A percentile compares a stretch with the other conserved stretches of the same genome.
Conservation (phyloP, 2,888 invertebrate species). For the Nephrocerus scutellatus region DNA sequence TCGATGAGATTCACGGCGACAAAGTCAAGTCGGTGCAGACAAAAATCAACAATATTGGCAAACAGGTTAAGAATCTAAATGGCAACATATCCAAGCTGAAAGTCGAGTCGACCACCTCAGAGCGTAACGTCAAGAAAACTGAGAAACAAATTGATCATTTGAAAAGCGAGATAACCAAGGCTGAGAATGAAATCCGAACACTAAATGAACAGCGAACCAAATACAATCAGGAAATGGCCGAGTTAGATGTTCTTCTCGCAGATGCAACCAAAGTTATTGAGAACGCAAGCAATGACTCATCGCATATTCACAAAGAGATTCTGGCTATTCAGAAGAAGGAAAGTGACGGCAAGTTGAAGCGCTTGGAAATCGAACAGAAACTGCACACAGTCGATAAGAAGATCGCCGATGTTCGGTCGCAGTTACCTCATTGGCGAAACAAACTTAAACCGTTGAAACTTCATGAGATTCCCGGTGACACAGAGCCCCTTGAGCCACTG, state of each 20-base stretch:
- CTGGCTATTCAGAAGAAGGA: constrained; percentile 56
- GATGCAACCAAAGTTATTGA: constrained; percentile 54
- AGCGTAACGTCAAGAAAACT: constrained; percentile 69
- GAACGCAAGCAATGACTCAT: constrained; percentile 53
- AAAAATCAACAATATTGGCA: constrained; percentile 59
- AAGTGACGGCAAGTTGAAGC: constrained; percentile 60
- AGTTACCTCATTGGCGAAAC: constrained; percentile 53
- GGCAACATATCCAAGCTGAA: constrained; percentile 60
- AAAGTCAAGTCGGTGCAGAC: constrained; percentile 66
- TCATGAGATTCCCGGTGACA: constrained; percentile 55
- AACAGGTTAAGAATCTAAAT: constrained; percentile 65
- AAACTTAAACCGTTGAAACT: constrained; percentile 54
- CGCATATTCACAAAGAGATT: constrained; percentile 59
- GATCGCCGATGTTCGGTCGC: constrained; percentile 52
- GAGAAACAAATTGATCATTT: constrained; percentile 68
- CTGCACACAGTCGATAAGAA: constrained; percentile 55
- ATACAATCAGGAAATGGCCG: constrained; percentile 51
- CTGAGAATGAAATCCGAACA: constrained; percentile 58
- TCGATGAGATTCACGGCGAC: constrained; percentile 61
- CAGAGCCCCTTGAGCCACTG: constrained; percentile 49
- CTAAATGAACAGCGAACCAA: constrained; percentile 55
- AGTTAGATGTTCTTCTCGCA: constrained; percentile 52
- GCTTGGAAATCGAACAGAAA: constrained; percentile 69
- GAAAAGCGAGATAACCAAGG: constrained; percentile 62
- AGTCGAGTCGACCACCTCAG: constrained; percentile 60